Evolutionary conservation across 2,113 vertebrate species (phyloP), one percentile per base, ranked within the genome.

Genomic region (Acanthisitta chloris): DNA sequence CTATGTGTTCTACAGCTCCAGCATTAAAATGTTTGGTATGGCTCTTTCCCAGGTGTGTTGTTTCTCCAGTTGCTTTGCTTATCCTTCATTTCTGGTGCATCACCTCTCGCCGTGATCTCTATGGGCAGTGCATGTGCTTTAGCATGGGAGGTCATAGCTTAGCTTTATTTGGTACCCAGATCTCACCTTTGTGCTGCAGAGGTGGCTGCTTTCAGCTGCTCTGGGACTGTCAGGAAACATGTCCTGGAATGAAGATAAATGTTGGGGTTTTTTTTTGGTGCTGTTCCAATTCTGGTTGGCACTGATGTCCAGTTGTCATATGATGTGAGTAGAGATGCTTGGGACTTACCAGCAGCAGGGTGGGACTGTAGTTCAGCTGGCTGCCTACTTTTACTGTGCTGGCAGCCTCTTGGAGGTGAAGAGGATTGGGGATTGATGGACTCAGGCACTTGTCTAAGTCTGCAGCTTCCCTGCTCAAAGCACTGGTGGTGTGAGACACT

Each of bases 81-180:
- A 1, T 66, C 62, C 38, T 49, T 34, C 17, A 5, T 51, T 52
- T 49, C 11, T 36, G 20, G 64, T 3, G 2, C 40, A 12, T 8
- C 43, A 1, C n/a, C 59, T 57, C 88, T 46, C 17, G 23, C 34
- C 1, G 1, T 0, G 2, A 18, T 17, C 28, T 45, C 51, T 54
- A 0, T 12, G 51, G 76, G 33, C 45, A 18, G 20, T 8, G 24
- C 24, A 6, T 40, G 5, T 0, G 0, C 21, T 14, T 42, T 0
- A 24, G 43, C 1, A 0, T 5, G 17, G 12, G 45, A 36, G 20
- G 59, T 26, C 1, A 0, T 4, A 6, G 10, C 36, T 71, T 26
- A 15, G 51, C 61, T 74, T 51, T 26, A 23, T 23, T 78, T 29
- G 25, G 62, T 14, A 49, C 8, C 2, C 40, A 18, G 54, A 67